Evolutionary conservation across 1,140 invertebrate genomes (phyloP).

Genomic region (Pachypeltis micranthus): DNA sequence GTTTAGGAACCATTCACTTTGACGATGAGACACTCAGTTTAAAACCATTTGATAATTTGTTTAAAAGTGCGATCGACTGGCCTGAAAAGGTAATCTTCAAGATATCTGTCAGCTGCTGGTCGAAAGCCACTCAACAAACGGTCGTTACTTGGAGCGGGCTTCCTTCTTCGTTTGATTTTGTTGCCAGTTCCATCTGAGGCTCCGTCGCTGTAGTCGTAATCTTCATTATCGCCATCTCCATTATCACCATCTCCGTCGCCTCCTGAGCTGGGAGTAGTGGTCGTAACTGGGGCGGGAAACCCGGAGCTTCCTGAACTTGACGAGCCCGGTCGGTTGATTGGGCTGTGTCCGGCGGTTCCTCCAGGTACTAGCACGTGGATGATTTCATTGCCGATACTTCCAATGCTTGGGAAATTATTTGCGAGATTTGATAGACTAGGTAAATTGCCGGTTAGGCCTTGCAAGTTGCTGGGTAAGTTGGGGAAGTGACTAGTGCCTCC

Average conservation of each 20-base stretch:
- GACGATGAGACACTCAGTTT: too few relatives aligned
- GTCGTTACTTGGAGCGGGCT: not conserved
- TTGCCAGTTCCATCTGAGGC: not conserved
- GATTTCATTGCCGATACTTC: not conserved
- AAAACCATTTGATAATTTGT: not conserved
- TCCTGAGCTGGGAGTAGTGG: not conserved
- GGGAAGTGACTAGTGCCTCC: too few relatives aligned
- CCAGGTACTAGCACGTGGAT: too few relatives aligned
- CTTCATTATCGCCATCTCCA: not conserved
- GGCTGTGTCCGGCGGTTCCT: too few relatives aligned
- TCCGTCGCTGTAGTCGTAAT: constrained; percentile 3
- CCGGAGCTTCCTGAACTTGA: not conserved
- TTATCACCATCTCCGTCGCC: too few relatives aligned
- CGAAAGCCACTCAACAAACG: not conserved
- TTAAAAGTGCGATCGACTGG: not conserved
- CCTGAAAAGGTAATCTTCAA: not conserved
- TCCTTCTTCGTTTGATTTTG: not conserved
- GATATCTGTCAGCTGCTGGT: not conserved
- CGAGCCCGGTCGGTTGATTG: too few relatives aligned
- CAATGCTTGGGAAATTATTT: not conserved
- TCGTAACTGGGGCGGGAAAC: not conserved
- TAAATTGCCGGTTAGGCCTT: too few relatives aligned
- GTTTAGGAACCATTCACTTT: not conserved
- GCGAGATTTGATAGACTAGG: too few relatives aligned
- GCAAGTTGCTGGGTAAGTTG: too few relatives aligned